A percentile compares a stretch with the other conserved stretches of the same genome.
phyloP scores from a whole-genome alignment of 2,888 invertebrate genomes.

The Frankliniella intonsa region DNA sequence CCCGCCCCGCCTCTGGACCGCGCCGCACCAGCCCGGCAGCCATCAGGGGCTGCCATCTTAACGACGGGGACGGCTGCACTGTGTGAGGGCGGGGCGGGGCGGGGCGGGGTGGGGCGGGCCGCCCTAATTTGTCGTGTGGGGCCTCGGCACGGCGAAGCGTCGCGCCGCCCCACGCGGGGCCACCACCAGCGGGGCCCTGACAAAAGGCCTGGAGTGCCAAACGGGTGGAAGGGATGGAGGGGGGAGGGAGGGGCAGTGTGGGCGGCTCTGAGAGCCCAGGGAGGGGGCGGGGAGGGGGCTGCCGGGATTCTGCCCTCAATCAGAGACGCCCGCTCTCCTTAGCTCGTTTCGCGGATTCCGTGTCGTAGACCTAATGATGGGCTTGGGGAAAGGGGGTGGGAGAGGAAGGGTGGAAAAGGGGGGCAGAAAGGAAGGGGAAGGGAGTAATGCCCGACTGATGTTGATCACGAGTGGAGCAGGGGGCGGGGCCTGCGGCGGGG shows the following conservation, averaged over 20 bases:
- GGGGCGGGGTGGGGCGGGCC: background rate
- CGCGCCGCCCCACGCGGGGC: background rate
- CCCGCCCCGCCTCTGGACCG: background rate
- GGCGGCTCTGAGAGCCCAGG: background rate
- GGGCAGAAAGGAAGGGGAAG: background rate
- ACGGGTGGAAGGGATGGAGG: background rate
- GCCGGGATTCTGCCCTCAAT: background rate
- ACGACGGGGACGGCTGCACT: background rate
- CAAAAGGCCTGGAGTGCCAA: background rate
- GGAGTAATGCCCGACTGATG: background rate
- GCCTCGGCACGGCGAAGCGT: background rate
- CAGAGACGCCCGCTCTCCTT: background rate
- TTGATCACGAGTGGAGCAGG: too few relatives aligned
- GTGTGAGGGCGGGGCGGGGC: background rate
- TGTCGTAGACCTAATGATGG: background rate
- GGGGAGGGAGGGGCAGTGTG: background rate
- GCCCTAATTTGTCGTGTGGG: constrained; percentile 15
- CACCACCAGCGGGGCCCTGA: background rate
- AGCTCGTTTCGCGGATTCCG: constrained; percentile 8
- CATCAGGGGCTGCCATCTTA: background rate
- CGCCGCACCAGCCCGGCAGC: background rate
- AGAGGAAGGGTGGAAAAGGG: background rate
- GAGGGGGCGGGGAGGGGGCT: background rate
- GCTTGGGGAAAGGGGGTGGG: background rate
- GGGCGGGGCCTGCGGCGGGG: too few relatives aligned